Percentiles rank a stretch among this genome's conserved stretches.
Evolutionary conservation across 2,888 invertebrate species (phyloP).

Genomic region (Conomelus anceps): DNA sequence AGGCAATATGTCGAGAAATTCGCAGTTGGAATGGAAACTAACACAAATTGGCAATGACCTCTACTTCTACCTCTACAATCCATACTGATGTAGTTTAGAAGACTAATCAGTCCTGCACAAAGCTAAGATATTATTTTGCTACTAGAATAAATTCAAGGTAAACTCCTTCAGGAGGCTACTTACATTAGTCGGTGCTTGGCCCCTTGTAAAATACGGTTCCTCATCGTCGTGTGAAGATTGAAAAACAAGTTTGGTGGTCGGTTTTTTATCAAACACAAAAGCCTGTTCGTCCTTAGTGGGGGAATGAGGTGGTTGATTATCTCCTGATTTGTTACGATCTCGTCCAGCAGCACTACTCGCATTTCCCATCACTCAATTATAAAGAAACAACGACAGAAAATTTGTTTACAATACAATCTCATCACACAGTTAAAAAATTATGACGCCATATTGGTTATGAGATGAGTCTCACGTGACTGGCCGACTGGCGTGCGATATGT

Average conservation of each 20-base stretch:
- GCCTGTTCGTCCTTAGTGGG: conserved; percentile 68
- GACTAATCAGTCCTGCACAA: background rate
- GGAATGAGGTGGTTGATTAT: conserved; percentile 49
- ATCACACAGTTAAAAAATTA: background rate
- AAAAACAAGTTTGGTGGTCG: conserved; percentile 55
- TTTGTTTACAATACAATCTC: background rate
- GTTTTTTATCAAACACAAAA: conserved; percentile 78
- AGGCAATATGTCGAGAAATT: too few species aligned
- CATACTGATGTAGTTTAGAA: background rate
- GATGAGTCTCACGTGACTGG: background rate
- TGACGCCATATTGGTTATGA: background rate
- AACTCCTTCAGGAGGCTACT: conserved; percentile 12
- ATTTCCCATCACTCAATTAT: conserved; percentile 57
- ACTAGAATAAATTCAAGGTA: conserved; percentile 5
- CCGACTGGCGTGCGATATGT: background rate
- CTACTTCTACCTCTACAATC: background rate
- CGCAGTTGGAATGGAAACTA: background rate
- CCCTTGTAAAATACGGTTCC: conserved; percentile 44
- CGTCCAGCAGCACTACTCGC: conserved; percentile 65
- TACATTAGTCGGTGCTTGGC: background rate
- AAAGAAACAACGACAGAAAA: background rate
- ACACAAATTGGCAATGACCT: background rate
- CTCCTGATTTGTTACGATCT: conserved; percentile 68
- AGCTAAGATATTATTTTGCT: background rate
- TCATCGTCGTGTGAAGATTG: conserved; percentile 70